These are phyloP conservation scores for Sebastes iracundus DNA, from an alignment of 2,797 vertebrate genomes.

Conservation along the genomic window DNA sequence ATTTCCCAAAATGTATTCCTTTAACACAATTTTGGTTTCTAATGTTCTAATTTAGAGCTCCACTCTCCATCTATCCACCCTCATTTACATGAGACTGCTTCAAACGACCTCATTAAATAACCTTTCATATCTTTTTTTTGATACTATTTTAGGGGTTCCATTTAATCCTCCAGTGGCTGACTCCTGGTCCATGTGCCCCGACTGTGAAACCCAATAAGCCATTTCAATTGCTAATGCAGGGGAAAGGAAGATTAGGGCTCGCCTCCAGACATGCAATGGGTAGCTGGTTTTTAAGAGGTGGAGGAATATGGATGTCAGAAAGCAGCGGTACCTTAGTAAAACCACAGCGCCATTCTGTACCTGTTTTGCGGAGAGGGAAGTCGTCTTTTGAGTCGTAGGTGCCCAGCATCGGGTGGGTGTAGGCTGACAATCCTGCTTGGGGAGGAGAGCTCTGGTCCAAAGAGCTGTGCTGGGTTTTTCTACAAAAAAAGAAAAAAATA, in stretches of 20 bases:
- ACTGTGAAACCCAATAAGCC: constrained; percentile 18
- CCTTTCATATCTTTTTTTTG: background rate
- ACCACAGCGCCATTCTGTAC: constrained; percentile 67
- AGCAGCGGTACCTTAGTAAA: background rate
- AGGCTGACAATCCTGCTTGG: constrained; percentile 91
- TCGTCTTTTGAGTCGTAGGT: constrained; percentile 97
- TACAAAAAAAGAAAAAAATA: constrained; percentile 51
- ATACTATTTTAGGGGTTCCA: constrained; percentile 11
- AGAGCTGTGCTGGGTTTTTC: constrained; percentile 98
- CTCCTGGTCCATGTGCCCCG: constrained; percentile 3
- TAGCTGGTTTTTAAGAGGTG: background rate
- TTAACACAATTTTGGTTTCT: background rate
- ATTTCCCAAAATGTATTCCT: background rate
- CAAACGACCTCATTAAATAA: constrained; percentile 4
- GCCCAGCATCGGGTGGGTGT: constrained; percentile 93
- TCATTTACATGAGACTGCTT: constrained; percentile 25
- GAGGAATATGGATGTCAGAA: background rate
- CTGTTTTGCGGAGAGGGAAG: constrained; percentile 98
- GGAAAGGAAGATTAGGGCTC: constrained; percentile 23
- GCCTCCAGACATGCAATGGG: background rate
- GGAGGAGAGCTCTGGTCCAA: constrained; percentile 98
- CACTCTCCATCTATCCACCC: background rate
- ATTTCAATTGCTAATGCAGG: constrained; percentile 23
- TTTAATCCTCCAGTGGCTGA: constrained; percentile 22
- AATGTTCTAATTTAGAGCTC: background rate